Conservation (phyloP, 2,113 vertebrate genomes). For the Penelope pileata region DNA sequence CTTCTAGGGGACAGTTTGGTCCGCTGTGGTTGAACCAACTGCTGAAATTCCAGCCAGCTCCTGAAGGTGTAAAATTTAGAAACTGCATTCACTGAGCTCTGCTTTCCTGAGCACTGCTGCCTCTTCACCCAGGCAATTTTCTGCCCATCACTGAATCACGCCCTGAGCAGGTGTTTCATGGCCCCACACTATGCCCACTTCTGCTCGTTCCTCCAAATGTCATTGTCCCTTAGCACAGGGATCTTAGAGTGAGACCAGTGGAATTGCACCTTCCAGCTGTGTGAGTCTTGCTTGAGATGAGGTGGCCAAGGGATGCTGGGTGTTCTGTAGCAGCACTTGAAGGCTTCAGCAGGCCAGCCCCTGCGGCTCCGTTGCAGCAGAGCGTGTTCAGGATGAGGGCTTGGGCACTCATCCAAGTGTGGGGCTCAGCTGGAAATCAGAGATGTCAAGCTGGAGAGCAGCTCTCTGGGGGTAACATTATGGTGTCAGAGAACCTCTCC, state of each 20-base stretch:
- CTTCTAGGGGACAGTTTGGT: background rate
- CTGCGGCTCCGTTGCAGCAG: background rate
- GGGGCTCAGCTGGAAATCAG: background rate
- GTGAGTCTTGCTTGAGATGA: background rate
- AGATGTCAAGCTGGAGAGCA: background rate
- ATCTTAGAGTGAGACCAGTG: background rate
- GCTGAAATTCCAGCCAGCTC: slow-evolving; percentile 3
- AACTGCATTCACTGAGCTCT: background rate
- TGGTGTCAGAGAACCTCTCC: background rate
- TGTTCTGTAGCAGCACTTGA: background rate
- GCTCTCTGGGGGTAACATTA: background rate
- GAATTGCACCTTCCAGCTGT: background rate
- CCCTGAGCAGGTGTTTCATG: background rate
- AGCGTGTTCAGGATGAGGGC: background rate
- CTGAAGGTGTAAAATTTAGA: background rate
- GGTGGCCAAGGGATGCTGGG: background rate
- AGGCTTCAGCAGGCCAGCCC: background rate
- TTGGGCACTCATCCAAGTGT: background rate
- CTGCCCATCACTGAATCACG: background rate
- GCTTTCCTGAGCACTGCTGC: accelerated
- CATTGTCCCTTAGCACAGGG: background rate
- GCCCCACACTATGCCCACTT: background rate
- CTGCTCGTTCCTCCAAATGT: background rate
- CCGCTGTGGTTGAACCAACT: slow-evolving; percentile 12
- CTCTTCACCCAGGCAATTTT: background rate